Percentiles rank a stretch among this genome's conserved stretches.
Evolutionary conservation across 2,888 invertebrate genomes (phyloP).

Genomic region (Zonitis immaculata): DNA sequence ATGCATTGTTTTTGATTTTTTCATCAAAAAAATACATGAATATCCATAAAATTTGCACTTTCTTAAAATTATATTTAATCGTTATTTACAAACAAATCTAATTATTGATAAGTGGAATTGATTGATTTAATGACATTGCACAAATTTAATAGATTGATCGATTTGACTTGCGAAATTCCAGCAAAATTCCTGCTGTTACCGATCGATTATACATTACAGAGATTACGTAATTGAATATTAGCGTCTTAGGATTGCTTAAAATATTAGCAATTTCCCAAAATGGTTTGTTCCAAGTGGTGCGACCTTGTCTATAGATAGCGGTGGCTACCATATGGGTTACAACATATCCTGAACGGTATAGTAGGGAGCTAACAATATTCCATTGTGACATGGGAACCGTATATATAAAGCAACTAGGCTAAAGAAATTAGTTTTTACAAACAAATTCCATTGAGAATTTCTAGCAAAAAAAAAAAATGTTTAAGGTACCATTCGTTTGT

Average conservation of each 20-base stretch:
- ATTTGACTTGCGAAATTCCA: not conserved
- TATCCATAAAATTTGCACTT: not conserved
- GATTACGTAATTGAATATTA: no score
- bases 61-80: not conserved
- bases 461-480: constrained; percentile 24
- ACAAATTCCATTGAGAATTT: constrained; percentile 16
- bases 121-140: not conserved
- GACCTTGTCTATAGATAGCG: constrained; percentile 29
- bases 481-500: constrained; percentile 1
- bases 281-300: no score
- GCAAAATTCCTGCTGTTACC: no score
- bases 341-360: constrained; percentile 23
- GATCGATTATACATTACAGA: no score
- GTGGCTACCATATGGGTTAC: constrained; percentile 22
- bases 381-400: constrained; percentile 35
- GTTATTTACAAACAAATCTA: no score
- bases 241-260: no score
- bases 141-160: not conserved
- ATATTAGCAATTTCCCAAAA: no score
- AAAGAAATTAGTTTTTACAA: constrained; percentile 29
- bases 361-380: constrained; percentile 31
- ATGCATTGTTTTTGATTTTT: constrained; percentile 10
- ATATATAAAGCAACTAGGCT: constrained; percentile 40
- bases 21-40: no score
- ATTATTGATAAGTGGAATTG: not conserved